Evolutionary conservation across 2,113 vertebrate genomes (phyloP).

Genomic region (Motacilla tschutschensis): DNA sequence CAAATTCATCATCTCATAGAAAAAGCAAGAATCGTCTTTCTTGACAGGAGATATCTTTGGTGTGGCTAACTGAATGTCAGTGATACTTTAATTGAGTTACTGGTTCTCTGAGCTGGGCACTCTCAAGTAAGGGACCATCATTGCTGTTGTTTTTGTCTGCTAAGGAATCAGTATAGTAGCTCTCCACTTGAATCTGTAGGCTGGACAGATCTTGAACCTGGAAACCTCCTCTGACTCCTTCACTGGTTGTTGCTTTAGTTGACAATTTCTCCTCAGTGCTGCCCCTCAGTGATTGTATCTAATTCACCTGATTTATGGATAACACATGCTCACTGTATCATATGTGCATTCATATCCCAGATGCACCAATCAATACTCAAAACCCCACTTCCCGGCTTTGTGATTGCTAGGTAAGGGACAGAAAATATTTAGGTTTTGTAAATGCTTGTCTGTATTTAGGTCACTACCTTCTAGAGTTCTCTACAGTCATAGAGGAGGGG

Average conservation of each 20-base stretch:
- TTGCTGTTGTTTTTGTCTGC: not conserved
- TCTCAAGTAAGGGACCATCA: not conserved
- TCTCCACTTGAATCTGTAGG: not conserved
- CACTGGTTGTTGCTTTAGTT: fast-evolving
- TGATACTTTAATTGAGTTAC: not conserved
- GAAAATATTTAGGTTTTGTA: not conserved
- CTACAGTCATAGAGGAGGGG: not conserved
- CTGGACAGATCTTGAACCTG: not conserved
- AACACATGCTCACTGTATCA: not conserved
- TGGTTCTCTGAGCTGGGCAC: not conserved
- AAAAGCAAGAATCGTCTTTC: not conserved
- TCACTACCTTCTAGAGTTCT: not conserved
- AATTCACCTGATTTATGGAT: not conserved
- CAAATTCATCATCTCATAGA: not conserved
- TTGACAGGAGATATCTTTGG: not conserved
- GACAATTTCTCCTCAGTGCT: not conserved
- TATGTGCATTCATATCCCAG: not conserved
- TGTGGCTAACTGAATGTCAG: not conserved
- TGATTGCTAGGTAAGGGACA: not conserved
- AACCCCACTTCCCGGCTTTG: not conserved
- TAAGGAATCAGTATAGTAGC: not conserved
- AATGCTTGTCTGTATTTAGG: not conserved
- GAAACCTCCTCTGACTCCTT: not conserved
- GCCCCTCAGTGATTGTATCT: not conserved
- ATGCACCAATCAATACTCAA: fast-evolving